These are phyloP conservation scores for Thaleichthys pacificus DNA, from an alignment of 2,797 vertebrate species.

Conservation along the genomic window DNA sequence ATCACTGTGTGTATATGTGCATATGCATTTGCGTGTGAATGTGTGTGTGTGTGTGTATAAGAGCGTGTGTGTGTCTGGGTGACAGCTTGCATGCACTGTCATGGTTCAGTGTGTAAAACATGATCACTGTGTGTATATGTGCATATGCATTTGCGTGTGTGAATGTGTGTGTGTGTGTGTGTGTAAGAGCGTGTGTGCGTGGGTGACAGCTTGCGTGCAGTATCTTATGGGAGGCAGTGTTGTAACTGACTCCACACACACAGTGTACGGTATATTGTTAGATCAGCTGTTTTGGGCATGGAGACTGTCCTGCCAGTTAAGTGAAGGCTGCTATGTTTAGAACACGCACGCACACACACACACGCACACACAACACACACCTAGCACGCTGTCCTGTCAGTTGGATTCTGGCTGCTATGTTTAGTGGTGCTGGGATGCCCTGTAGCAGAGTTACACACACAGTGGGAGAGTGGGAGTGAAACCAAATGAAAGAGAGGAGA, in stretches of 20 bases:
- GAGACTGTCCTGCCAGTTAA: slow-evolving; percentile 37
- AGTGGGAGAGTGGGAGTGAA: slow-evolving; percentile 26
- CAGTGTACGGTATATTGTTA: slow-evolving; percentile 16
- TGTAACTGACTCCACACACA: slow-evolving; percentile 1
- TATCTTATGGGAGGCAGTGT: background rate
- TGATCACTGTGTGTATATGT: background rate
- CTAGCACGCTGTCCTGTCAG: slow-evolving; percentile 4
- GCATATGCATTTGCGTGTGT: too few species aligned
- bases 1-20: background rate
- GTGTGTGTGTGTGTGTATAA: slow-evolving; percentile 12
- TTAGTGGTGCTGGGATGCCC: slow-evolving; percentile 26
- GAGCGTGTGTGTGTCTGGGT: too few species aligned
- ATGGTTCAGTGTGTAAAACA: background rate
- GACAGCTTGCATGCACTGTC: background rate
- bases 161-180: slow-evolving; percentile 7
- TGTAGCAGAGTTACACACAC: background rate
- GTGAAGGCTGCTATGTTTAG: slow-evolving; percentile 30
- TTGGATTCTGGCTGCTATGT: background rate
- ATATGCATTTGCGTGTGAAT: too few species aligned
- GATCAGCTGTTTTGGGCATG: slow-evolving; percentile 42
- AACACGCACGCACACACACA: too few species aligned
- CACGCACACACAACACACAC: too few species aligned
- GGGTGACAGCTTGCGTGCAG: too few species aligned
- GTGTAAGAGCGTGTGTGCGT: background rate
- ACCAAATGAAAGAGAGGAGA: slow-evolving; percentile 46